phyloP scores from a whole-genome alignment of 1,140 invertebrate species.

The Hesperophylax magnus region DNA sequence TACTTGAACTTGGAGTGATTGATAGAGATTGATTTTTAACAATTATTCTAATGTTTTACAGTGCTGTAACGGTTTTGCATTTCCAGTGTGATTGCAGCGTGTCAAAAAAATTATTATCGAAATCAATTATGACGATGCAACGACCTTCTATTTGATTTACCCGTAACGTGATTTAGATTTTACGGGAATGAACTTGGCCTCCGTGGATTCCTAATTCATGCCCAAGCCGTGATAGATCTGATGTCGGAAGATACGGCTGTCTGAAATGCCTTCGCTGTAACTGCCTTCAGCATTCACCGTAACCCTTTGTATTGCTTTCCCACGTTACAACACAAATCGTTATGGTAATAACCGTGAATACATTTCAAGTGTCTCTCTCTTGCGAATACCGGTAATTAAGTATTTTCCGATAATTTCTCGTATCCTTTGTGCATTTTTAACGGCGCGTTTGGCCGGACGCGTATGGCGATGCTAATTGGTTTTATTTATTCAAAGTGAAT shows the following conservation, averaged over 20 bases:
- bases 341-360: conserved; percentile 15
- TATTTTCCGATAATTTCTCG: too few relatives aligned
- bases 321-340: background rate
- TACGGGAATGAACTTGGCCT: conserved; percentile 1
- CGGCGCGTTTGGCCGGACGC: too few relatives aligned
- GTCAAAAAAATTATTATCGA: background rate
- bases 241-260: background rate
- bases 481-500: too few relatives aligned
- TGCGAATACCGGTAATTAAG: too few relatives aligned
- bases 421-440: too few relatives aligned
- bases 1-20: background rate
- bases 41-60: background rate
- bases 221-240: background rate
- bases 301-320: conserved; percentile 13
- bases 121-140: conserved; percentile 8
- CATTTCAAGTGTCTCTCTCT: too few relatives aligned
- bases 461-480: too few relatives aligned
- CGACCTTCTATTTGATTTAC: conserved; percentile 7
- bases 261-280: too few relatives aligned
- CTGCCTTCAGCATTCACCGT: background rate
- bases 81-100: background rate
- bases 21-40: background rate
- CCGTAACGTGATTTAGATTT: background rate
- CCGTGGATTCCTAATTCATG: background rate
- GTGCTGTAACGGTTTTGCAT: background rate